phyloP scores from a whole-genome alignment of 2,888 invertebrate genomes.

The Cerceris ruficornis region DNA sequence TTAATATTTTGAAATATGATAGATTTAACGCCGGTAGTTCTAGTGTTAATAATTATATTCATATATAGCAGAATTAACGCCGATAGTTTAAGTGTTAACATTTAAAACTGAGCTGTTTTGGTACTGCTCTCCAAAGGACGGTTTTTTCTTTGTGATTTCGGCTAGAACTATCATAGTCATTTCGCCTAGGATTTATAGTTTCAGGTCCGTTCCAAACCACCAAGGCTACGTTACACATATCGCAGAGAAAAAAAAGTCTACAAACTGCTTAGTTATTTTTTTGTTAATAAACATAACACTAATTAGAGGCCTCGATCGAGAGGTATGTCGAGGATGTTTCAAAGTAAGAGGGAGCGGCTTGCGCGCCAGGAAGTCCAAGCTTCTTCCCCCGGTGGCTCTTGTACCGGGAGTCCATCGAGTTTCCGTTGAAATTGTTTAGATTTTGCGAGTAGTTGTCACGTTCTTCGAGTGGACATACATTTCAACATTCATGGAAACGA shows the following conservation, averaged over 20 bases:
- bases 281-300: not conserved
- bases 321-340: not conserved
- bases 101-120: no score
- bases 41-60: no score
- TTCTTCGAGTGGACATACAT: constrained; percentile 4
- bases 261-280: not conserved
- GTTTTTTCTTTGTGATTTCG: no score
- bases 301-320: not conserved
- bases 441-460: constrained; percentile 20
- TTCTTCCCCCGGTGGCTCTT: not conserved
- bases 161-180: no score
- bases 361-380: constrained; percentile 3
- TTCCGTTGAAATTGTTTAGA: constrained; percentile 27
- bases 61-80: no score
- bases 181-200: no score
- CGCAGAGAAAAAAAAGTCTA: not conserved
- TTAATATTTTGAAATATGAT: no score
- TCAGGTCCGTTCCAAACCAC: no score
- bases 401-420: not conserved
- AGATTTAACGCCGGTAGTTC: no score
- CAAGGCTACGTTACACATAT: no score
- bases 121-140: no score
- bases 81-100: no score
- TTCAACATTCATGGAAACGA: constrained; percentile 2
- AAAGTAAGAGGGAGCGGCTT: not conserved